Evolutionary conservation across 2,113 vertebrate genomes (phyloP).

Genomic region (Varanus salvator): DNA sequence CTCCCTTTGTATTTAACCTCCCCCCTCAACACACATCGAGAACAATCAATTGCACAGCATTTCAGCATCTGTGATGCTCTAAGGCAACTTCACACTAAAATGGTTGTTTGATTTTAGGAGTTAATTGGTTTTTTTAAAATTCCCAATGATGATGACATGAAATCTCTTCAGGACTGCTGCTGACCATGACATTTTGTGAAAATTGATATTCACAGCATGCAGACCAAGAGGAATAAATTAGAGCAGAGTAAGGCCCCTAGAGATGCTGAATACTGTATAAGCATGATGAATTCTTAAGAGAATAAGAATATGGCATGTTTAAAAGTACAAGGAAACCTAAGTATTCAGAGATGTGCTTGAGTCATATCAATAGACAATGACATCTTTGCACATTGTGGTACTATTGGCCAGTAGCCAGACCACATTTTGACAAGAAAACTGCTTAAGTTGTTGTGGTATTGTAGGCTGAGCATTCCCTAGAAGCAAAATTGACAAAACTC

Average conservation of each 20-base stretch:
- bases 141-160: neutral
- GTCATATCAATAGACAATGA: constrained; percentile 6
- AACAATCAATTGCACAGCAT: neutral
- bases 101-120: neutral
- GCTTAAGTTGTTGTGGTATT: neutral
- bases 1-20: neutral
- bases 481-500: no score
- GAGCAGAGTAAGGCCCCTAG: constrained; percentile 41
- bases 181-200: constrained; percentile 35
- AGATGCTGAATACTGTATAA: constrained; percentile 42
- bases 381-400: neutral
- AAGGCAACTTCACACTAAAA: constrained; percentile 10
- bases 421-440: neutral
- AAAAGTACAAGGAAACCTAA: constrained; percentile 26
- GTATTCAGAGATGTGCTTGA: constrained; percentile 11
- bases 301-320: constrained; percentile 21
- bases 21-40: neutral
- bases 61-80: neutral
- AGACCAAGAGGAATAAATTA: constrained; percentile 51
- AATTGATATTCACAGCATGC: constrained; percentile 59
- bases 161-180: constrained; percentile 29
- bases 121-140: constrained; percentile 37
- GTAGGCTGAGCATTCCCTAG: no score
- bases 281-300: constrained; percentile 31
- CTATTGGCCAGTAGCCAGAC: neutral